A percentile compares a stretch with the other conserved stretches of the same genome.
Conservation (phyloP, 2,797 vertebrate species). For the Rhodeus uyekii region DNA sequence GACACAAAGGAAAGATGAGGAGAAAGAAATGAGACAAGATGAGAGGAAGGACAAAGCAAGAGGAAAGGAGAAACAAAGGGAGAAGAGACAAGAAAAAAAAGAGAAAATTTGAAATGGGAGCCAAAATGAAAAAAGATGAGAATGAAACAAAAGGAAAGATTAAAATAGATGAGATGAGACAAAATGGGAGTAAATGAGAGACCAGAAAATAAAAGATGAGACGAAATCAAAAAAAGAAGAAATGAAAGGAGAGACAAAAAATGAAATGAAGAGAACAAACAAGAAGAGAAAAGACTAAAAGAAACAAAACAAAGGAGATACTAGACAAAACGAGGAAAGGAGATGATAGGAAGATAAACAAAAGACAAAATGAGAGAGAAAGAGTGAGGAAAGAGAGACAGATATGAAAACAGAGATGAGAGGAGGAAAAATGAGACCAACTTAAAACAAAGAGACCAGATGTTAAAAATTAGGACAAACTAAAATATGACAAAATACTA, state of each 20-base stretch:
- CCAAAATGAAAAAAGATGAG: neutral
- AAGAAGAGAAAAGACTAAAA: too few species aligned
- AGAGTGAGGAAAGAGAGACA: too few species aligned
- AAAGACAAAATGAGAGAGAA: neutral
- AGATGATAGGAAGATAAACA: conserved; percentile 23
- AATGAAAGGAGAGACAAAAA: too few species aligned
- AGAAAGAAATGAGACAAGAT: neutral
- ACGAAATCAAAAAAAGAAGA: neutral
- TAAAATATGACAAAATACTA: too few species aligned
- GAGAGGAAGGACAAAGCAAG: conserved; percentile 28
- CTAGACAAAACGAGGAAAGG: neutral
- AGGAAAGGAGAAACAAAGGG: neutral
- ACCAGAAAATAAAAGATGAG: neutral
- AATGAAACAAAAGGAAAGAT: neutral
- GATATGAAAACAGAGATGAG: too few species aligned
- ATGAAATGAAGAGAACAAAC: too few species aligned
- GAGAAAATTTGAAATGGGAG: neutral
- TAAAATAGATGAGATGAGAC: neutral
- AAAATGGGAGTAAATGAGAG: too few species aligned
- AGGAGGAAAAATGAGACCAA: neutral
- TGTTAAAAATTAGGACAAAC: too few species aligned
- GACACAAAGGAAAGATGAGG: neutral
- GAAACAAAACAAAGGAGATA: too few species aligned
- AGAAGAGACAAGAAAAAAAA: neutral
- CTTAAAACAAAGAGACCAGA: neutral